Conservation (phyloP, 2,113 vertebrate genomes). For the Trochalopteron elliotii region DNA sequence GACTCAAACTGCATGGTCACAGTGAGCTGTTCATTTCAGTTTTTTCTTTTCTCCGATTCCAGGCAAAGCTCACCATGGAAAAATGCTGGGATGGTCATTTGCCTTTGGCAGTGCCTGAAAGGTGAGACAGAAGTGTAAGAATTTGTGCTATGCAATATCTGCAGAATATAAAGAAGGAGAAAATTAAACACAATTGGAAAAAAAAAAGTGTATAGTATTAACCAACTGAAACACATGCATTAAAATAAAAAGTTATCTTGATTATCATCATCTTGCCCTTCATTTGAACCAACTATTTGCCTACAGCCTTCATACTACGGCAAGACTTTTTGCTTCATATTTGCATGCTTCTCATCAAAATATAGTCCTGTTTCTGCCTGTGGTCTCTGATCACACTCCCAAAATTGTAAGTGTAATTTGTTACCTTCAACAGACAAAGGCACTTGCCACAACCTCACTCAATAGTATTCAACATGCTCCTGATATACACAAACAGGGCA, state of each 20-base stretch:
- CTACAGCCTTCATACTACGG: neutral
- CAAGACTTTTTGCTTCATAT: neutral
- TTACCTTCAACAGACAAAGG: neutral
- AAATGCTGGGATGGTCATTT: neutral
- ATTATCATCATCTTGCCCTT: neutral
- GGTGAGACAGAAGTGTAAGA: neutral
- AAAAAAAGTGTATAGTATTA: neutral
- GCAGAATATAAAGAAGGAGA: neutral
- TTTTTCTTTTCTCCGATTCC: neutral
- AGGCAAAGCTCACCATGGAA: neutral
- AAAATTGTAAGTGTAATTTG: neutral
- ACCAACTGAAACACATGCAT: neutral
- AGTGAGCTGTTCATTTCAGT: neutral
- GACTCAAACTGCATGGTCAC: neutral
- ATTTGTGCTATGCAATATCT: neutral
- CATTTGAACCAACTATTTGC: neutral
- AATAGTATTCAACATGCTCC: neutral
- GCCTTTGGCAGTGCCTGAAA: neutral
- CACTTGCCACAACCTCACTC: neutral
- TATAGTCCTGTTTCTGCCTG: neutral
- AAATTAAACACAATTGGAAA: neutral
- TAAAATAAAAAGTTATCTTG: neutral
- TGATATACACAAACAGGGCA: neutral
- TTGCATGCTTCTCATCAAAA: neutral
- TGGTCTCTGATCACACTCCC: neutral